A percentile compares a stretch with the other conserved stretches of the same genome.
phyloP scores from a whole-genome alignment of 1,140 invertebrate species.

The Drosophila triauraria region DNA sequence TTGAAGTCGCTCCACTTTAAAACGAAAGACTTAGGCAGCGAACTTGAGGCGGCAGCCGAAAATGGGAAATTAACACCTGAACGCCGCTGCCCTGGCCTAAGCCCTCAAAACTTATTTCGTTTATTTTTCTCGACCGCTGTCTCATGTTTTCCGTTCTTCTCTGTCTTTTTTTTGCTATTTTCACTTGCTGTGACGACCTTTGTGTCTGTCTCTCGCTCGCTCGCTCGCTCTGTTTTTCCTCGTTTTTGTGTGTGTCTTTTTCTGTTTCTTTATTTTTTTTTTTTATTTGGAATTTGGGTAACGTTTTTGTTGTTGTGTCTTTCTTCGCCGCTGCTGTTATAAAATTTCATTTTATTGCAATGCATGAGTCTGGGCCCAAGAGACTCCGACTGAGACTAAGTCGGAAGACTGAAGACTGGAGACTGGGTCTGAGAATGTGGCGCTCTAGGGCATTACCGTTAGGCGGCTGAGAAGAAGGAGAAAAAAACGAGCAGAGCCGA shows the following conservation, averaged over 20 bases:
- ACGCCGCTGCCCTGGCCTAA: constrained; percentile 19
- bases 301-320: constrained; percentile 43
- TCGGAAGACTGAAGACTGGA: background rate
- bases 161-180: constrained; percentile 61
- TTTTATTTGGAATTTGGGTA: constrained; percentile 58
- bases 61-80: constrained; percentile 62
- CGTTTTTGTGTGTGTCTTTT: constrained; percentile 18
- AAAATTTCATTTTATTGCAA: constrained; percentile 81
- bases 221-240: constrained; percentile 26
- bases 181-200: constrained; percentile 79
- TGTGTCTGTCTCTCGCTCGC: constrained; percentile 29
- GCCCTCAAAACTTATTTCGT: constrained; percentile 48
- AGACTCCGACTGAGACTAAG: constrained; percentile 5
- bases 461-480: constrained; percentile 42
- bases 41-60: constrained; percentile 57
- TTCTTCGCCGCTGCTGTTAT: constrained; percentile 47
- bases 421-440: constrained; percentile 48
- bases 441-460: constrained; percentile 68
- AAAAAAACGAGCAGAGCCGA: constrained; percentile 21
- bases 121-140: constrained; percentile 44
- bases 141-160: constrained; percentile 7
- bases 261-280: constrained; percentile 20
- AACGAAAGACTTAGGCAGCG: constrained; percentile 78
- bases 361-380: constrained; percentile 42
- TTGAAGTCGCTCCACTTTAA: constrained; percentile 69